A percentile compares a stretch with the other conserved stretches of the same genome.
These are phyloP conservation scores for Synaphobranchus kaupii DNA, from an alignment of 2,797 vertebrate genomes.

Conservation along the genomic window DNA sequence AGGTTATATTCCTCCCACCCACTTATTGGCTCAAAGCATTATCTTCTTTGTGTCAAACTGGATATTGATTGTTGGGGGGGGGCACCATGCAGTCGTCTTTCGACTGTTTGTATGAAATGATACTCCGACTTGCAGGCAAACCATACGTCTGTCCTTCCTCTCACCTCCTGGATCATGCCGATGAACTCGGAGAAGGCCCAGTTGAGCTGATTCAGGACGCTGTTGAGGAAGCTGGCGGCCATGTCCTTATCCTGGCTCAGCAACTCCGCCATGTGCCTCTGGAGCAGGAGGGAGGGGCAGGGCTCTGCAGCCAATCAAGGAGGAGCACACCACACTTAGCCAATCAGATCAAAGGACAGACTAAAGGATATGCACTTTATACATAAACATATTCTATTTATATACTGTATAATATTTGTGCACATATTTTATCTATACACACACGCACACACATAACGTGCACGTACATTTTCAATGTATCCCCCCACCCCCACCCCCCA, in stretches of 20 bases:
- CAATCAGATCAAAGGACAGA: neutral
- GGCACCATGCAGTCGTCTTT: neutral
- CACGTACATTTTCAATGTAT: neutral
- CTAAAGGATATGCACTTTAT: neutral
- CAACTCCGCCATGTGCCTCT: constrained; percentile 94
- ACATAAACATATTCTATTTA: neutral
- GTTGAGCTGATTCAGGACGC: constrained; percentile 97
- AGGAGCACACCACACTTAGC: constrained; percentile 18
- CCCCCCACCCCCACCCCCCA: neutral
- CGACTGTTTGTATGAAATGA: neutral
- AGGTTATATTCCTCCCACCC: neutral
- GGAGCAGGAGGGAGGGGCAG: constrained; percentile 91
- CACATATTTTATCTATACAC: neutral
- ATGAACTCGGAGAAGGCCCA: constrained; percentile 99
- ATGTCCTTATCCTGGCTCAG: constrained; percentile 86
- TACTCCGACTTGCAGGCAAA: neutral
- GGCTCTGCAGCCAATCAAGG: constrained; percentile 80
- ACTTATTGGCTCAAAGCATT: neutral
- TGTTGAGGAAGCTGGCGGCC: constrained; percentile 98
- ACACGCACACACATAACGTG: neutral
- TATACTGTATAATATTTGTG: neutral
- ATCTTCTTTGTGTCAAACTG: neutral
- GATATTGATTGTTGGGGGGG: neutral
- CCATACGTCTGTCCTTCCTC: constrained; percentile 20
- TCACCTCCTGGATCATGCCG: constrained; percentile 98